Conservation (phyloP, 2,113 vertebrate species). For the Macaca mulatta region DNA sequence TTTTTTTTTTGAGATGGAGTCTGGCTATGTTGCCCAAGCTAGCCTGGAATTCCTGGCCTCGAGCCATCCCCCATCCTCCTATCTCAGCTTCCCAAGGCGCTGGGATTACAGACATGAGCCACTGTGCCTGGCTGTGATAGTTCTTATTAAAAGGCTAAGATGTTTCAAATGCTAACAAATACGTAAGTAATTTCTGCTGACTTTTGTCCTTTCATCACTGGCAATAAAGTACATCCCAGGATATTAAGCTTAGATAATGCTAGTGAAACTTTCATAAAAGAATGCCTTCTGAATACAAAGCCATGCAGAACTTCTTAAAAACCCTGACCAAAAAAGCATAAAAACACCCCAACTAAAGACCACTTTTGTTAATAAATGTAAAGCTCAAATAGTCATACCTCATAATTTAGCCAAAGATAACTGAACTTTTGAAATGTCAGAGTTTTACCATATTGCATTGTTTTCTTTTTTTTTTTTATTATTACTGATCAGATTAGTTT, state of each 20-base stretch:
- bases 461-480: not conserved
- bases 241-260: not conserved
- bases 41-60: not conserved
- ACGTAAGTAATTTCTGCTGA: not conserved
- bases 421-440: not conserved
- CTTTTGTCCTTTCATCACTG: not conserved
- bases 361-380: not conserved
- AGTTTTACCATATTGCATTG: not conserved
- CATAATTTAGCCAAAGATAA: not conserved
- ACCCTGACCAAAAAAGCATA: not conserved
- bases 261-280: not conserved
- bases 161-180: not conserved
- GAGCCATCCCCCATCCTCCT: not conserved
- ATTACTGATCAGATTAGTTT: not conserved
- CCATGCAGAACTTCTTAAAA: not conserved
- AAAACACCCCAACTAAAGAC: not conserved
- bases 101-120: not conserved
- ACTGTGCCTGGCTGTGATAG: not conserved
- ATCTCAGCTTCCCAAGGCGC: not conserved
- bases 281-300: constrained; percentile 5
- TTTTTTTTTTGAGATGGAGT: not conserved
- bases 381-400: not conserved
- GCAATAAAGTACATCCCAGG: not conserved
- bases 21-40: not conserved
- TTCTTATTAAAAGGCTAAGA: not conserved